Base-by-base conservation (phyloP, 64 coral and sea anemone species). In the Platygyra sinensis region DNA sequence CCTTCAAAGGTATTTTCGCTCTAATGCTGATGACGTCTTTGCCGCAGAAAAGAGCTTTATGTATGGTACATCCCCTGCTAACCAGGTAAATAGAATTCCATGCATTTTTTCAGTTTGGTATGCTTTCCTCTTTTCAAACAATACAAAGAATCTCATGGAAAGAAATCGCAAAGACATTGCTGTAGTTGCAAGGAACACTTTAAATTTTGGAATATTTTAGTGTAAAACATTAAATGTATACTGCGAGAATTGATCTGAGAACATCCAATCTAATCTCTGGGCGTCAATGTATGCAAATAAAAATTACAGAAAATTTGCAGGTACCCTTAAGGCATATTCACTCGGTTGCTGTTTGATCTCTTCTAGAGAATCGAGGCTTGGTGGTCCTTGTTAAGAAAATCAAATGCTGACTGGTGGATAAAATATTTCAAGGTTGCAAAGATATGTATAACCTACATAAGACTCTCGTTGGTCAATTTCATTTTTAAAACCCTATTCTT, bases 31-130 rank as follows among this genome's bases (percentile, higher is more conserved):
- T 20, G 88, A 90, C 78, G 84, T 67, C 62, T 89, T 88, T 62
- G 50, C 77, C 46, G 77, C 86, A 57, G 92, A 84, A 25, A 88
- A 93, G 50, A 79, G 82, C 36, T 92, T 87, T 78, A 67, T 92
- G 83, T 92, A 92, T 59, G 90, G 83, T 36, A 92, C 76, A 61
- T 91, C 89, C 10, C 62, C 80, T 33, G 54, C 42, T 52, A 91
- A 91, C 29, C 89, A 52, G 60, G 39, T 87, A 54, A 29, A 72
- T 74, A 36, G 33, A 36, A 36, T 36, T 36, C 33, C 33, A 36
- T 36, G 33, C 33, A 36, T 36, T 36, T 36, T 36, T 36, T 36
- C 33, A 36, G 33, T 36, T 36, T 36, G 33, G 33, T 36, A 36
- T 36, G 33, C 33, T 36, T 36, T 36, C 33, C 33, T 36, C 33